Conservation (phyloP, 2,888 invertebrate genomes). For the Drosophila setosimentum region DNA sequence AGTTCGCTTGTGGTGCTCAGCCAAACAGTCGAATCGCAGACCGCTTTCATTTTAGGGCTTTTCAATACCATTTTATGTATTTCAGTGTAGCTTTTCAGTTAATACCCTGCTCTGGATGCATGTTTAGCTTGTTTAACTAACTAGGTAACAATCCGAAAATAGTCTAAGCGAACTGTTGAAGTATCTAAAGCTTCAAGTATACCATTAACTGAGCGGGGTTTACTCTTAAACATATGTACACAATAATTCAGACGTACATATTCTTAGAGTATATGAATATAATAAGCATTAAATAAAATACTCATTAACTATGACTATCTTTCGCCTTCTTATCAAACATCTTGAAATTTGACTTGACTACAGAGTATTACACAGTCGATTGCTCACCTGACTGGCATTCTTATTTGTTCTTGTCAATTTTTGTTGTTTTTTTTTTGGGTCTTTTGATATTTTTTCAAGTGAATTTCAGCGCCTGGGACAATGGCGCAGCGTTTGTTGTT, state of each 20-base stretch:
- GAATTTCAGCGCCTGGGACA: constrained; percentile 74
- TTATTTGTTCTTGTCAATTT: constrained; percentile 33
- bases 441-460: constrained; percentile 73
- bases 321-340: neutral
- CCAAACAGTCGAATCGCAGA: constrained; percentile 36
- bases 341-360: neutral
- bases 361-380: constrained; percentile 54
- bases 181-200: neutral
- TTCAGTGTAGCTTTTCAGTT: constrained; percentile 52
- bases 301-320: neutral
- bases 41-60: constrained; percentile 77
- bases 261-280: neutral
- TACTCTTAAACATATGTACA: neutral
- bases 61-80: constrained; percentile 72
- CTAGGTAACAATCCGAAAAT: neutral
- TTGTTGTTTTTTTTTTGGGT: constrained; percentile 49
- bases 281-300: neutral
- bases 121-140: neutral
- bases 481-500: constrained; percentile 67
- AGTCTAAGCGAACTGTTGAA: neutral
- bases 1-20: constrained; percentile 58
- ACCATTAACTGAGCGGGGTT: neutral
- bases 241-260: neutral
- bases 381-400: constrained; percentile 14
- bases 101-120: constrained; percentile 46